phyloP scores from a whole-genome alignment of 1,140 invertebrate genomes.

The Drosophila chauvacae region DNA sequence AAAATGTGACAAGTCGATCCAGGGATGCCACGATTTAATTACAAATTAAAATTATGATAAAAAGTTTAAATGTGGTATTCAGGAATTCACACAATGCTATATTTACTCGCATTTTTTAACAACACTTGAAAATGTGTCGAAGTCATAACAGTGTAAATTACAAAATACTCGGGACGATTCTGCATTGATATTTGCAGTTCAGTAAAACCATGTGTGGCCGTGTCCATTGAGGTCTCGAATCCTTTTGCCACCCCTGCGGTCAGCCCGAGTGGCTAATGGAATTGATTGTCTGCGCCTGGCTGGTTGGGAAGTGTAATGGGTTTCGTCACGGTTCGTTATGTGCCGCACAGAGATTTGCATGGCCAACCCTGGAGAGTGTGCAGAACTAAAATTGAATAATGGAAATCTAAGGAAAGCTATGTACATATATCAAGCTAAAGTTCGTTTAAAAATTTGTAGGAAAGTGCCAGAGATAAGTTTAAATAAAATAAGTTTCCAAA shows the following conservation, averaged over 20 bases:
- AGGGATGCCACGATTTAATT: background rate
- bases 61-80: no score
- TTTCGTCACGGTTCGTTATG: constrained; percentile 33
- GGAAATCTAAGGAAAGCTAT: background rate
- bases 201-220: constrained; percentile 10
- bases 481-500: background rate
- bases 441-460: background rate
- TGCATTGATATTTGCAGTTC: constrained; percentile 8
- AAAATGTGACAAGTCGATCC: constrained; percentile 10
- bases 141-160: background rate
- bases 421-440: background rate
- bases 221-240: constrained; percentile 17
- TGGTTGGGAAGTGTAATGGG: constrained; percentile 35
- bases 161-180: constrained; percentile 17
- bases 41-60: no score
- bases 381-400: constrained; percentile 2
- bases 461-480: background rate
- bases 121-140: background rate
- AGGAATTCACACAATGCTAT: no score
- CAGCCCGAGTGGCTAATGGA: constrained; percentile 55
- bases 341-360: constrained; percentile 49
- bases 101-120: background rate
- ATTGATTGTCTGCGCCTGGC: constrained; percentile 64
- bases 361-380: constrained; percentile 11
- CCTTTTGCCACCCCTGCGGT: constrained; percentile 26